Percentiles rank a stretch among this genome's conserved stretches.
These are phyloP conservation scores for Epinotia bilunana DNA, from an alignment of 2,888 invertebrate genomes.

Conservation along the genomic window DNA sequence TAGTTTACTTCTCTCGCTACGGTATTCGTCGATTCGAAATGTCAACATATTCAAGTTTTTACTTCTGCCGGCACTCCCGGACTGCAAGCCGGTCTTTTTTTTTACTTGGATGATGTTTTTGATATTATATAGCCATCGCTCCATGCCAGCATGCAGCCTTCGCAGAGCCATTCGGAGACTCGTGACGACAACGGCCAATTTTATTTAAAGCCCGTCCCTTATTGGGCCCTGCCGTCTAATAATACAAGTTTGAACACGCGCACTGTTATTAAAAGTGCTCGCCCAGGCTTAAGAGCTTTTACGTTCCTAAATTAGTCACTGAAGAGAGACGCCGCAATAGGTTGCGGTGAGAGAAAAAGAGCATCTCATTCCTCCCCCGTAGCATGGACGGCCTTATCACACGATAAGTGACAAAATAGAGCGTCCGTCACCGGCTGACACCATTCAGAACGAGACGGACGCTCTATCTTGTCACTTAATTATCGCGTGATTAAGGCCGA, in stretches of 20 bases:
- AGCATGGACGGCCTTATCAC: no score
- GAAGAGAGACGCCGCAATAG: neutral
- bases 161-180: neutral
- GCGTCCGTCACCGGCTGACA: no score
- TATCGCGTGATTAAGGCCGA: no score
- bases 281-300: neutral
- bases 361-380: neutral
- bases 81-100: no score
- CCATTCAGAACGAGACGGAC: no score
- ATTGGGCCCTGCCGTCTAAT: slow-evolving; percentile 26
- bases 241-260: slow-evolving; percentile 24
- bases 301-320: neutral
- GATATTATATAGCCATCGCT: neutral
- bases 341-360: neutral
- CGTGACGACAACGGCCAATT: slow-evolving; percentile 11
- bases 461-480: no score
- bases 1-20: no score
- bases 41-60: no score
- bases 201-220: slow-evolving; percentile 21
- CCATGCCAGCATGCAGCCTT: neutral
- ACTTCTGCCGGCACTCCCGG: no score
- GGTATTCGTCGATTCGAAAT: no score
- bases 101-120: no score
- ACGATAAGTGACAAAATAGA: no score
- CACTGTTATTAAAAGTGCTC: slow-evolving; percentile 17